These are phyloP conservation scores for Nephrotoma guestfalica DNA, from an alignment of 2,888 invertebrate species.

Conservation along the genomic window DNA sequence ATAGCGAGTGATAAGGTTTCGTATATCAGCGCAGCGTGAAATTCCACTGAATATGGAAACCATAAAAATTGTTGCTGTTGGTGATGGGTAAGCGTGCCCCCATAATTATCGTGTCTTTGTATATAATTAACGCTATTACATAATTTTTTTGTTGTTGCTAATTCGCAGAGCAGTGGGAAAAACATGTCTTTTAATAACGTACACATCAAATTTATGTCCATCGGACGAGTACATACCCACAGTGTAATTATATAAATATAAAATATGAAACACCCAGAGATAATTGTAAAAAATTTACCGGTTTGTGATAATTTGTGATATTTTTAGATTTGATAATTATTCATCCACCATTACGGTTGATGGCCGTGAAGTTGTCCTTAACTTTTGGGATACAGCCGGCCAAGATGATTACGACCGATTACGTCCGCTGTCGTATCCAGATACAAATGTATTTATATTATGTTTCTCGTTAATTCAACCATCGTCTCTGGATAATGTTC, in stretches of 20 bases:
- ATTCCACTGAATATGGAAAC: background rate
- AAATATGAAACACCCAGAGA: too few relatives aligned
- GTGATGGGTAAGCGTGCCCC: background rate
- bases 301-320: background rate
- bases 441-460: slow-evolving; percentile 96
- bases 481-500: slow-evolving; percentile 97
- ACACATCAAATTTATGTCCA: background rate
- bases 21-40: background rate
- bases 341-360: slow-evolving; percentile 99
- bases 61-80: background rate
- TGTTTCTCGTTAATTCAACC: slow-evolving; percentile 98
- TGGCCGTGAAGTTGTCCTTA: slow-evolving; percentile 93
- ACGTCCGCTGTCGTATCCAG: slow-evolving; percentile 92
- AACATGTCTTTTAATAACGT: background rate
- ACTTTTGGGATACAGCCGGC: slow-evolving; percentile 60
- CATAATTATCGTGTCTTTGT: too few relatives aligned
- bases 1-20: background rate
- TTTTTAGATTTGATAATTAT: slow-evolving; percentile 83
- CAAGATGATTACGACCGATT: slow-evolving; percentile 96
- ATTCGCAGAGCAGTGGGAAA: background rate
- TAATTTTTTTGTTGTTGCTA: background rate
- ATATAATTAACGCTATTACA: background rate
- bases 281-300: too few relatives aligned
- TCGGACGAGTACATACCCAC: background rate
- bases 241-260: background rate